Base-by-base conservation (phyloP, 2,113 vertebrate species). In the Ptilorrhoa leucosticta region DNA sequence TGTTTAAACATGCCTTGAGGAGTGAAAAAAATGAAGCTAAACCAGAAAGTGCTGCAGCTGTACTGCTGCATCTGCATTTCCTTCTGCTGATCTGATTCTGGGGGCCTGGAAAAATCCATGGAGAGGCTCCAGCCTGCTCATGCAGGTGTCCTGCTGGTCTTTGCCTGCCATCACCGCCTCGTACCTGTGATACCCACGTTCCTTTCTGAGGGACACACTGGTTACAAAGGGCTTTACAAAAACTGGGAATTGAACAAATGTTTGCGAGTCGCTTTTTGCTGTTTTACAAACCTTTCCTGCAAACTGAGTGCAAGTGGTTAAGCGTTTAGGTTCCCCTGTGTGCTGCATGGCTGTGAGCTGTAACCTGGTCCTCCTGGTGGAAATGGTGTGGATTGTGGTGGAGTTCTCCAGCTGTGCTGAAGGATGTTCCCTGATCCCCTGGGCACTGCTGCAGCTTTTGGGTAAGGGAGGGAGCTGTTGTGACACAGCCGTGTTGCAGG, bases 381-480 rank as follows among this genome's bases (percentile, higher is more conserved):
- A 3, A 45, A 5, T 3, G 37, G 28, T 3, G 31, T 10, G 7
- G 42, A 0, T 18, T 61, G 56, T 3, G 4, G 37, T n/a, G 7
- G 78, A 35, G 68, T 8, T 58, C 15, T 66, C 15, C n/a, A 56
- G n/a, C 40, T 0, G 1, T 30, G 22, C 61, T 45, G 57, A 35
- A 0, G 39, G 58, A 5, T 81, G 15, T 2, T 78, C 42, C 56
- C 61, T 6, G 4, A 10, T 16, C 58, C 42, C 0, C 27, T 15
- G 58, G 68, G 40, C 3, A 2, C 0, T 27, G 31, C 56, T 35
- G 45, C 18, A 44, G n/a, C 7, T 60, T 30, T 30, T 13, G 53
- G 8, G 21, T 24, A 28, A 1, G 0, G 71, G 37, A 37, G 15
- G 54, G 37, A 84, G 35, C 69, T 53, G 4, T 7, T 0, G 0